Evolutionary conservation across 1,140 invertebrate species (phyloP).

Genomic region (Kradibia gibbosae): DNA sequence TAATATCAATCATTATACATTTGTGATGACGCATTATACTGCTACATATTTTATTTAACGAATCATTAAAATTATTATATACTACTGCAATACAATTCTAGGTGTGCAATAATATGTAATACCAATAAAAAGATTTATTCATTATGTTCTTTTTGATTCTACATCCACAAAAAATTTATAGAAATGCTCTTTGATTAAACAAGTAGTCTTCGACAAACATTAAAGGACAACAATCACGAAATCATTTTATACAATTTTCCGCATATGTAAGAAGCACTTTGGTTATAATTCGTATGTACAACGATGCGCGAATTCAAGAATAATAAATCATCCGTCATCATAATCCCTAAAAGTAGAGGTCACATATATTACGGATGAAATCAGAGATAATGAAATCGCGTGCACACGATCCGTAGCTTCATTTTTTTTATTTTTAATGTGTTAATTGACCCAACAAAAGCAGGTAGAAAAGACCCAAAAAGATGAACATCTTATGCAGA

Average conservation of each 20-base stretch:
- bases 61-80: background rate
- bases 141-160: background rate
- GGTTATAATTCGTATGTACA: conserved; percentile 38
- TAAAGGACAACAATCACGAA: background rate
- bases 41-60: background rate
- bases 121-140: conserved; percentile 9
- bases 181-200: background rate
- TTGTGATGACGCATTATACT: background rate
- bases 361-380: background rate
- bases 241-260: conserved; percentile 33
- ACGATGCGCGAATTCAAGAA: background rate
- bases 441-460: background rate
- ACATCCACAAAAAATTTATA: background rate
- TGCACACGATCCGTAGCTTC: no score
- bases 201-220: background rate
- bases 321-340: background rate
- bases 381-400: background rate
- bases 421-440: background rate
- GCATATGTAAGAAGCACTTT: conserved; percentile 45
- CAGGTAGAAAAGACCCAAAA: background rate
- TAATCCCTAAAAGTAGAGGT: background rate
- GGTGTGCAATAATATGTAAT: background rate
- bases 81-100: background rate
- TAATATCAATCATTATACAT: conserved; percentile 4
- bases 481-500: background rate